A percentile compares a stretch with the other conserved stretches of the same genome.
phyloP scores from a whole-genome alignment of 1,140 invertebrate genomes.

The Macrosteles quadrilineatus region DNA sequence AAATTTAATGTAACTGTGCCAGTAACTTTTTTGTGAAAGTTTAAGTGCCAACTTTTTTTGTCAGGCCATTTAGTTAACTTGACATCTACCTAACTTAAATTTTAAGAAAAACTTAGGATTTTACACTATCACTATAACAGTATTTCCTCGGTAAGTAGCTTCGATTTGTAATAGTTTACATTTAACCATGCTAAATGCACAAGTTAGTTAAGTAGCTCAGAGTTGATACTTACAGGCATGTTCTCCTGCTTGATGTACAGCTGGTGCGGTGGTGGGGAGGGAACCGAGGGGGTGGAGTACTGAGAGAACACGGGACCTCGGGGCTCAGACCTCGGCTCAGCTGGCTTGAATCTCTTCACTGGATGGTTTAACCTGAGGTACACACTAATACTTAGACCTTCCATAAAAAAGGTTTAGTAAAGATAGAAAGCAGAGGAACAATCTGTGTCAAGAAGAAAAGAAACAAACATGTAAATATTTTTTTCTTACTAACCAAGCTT shows the following conservation, averaged over 20 bases:
- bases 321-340: slow-evolving; percentile 42
- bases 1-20: no score
- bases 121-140: no score
- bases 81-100: no score
- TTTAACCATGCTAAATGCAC: no score
- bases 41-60: no score
- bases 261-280: slow-evolving; percentile 44
- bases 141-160: no score
- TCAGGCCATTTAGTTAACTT: no score
- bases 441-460: background rate
- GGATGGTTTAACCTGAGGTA: slow-evolving; percentile 75
- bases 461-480: background rate
- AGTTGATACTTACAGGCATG: slow-evolving; percentile 25
- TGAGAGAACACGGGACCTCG: slow-evolving; percentile 12
- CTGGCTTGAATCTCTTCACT: slow-evolving; percentile 74
- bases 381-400: no score
- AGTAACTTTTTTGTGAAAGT: no score
- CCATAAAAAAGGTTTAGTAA: background rate
- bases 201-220: no score
- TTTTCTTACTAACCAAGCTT: slow-evolving; percentile 80
- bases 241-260: slow-evolving; percentile 41
- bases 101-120: no score
- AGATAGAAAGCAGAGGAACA: background rate
- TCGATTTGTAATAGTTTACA: no score
- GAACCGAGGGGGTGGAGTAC: slow-evolving; percentile 61